A percentile compares a stretch with the other conserved stretches of the same genome.
Evolutionary conservation across 2,888 invertebrate species (phyloP).

Genomic region (Azorinus chamasolen): DNA sequence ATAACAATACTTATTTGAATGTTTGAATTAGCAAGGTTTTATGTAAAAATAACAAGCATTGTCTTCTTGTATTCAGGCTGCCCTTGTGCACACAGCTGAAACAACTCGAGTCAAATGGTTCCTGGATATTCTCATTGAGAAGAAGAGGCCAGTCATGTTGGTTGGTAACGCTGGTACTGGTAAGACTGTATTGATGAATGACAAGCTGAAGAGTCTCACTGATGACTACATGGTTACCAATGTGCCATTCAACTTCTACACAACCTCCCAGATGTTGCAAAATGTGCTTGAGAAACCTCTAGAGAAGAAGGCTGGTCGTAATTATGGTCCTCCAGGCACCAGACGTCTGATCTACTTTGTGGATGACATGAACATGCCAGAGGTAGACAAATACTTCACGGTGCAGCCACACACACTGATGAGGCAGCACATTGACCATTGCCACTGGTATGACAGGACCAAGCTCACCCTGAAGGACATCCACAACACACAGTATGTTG

Average conservation of each 20-base stretch:
- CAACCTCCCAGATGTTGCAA: constrained; percentile 91
- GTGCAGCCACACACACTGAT: constrained; percentile 98
- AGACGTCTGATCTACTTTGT: constrained; percentile 97
- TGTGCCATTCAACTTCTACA: constrained; percentile 98
- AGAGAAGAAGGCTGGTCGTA: constrained; percentile 98
- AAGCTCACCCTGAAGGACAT: constrained; percentile 96
- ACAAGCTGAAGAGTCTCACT: constrained; percentile 93
- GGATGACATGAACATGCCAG: constrained; percentile 99
- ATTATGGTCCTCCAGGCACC: constrained; percentile 98
- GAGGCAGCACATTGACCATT: constrained; percentile 97
- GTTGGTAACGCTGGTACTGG: constrained; percentile 97
- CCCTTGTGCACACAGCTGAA: constrained; percentile 96
- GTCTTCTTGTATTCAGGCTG: constrained; percentile 89
- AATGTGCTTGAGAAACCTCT: constrained; percentile 95
- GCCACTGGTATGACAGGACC: constrained; percentile 98
- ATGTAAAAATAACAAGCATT: no score
- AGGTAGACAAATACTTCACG: constrained; percentile 97
- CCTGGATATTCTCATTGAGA: constrained; percentile 95
- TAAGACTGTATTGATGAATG: constrained; percentile 96
- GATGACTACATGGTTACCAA: constrained; percentile 94
- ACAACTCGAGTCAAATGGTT: constrained; percentile 96
- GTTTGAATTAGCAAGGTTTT: no score
- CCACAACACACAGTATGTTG: constrained; percentile 98
- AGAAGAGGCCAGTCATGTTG: constrained; percentile 96
- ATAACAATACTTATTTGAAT: no score